Base-by-base conservation (phyloP, 2,113 vertebrate genomes). In the Tyto alba region DNA sequence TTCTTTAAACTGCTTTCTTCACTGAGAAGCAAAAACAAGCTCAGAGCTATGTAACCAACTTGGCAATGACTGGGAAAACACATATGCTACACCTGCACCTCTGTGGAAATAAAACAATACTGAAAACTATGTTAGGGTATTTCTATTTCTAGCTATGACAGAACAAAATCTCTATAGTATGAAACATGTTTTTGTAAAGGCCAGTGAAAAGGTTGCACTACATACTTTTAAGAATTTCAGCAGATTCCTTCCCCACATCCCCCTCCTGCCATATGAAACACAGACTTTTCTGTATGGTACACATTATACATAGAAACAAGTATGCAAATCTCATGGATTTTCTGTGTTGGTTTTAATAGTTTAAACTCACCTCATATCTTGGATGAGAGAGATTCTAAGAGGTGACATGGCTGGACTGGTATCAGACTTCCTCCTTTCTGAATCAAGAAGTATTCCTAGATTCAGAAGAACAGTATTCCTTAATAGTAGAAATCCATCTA, bases 371-470 rank as follows among this genome's bases (percentile, higher is more conserved):
- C 99, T 99, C 99, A 99, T 99, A 96, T 99, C 99, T 95, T 99
- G 99, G 88, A 99, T 98, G 40, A 99, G 98, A 38, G 99, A 99
- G 85, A 99, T 97, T 97, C 98, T 99, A 40, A 99, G 98, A 82
- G 99, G 99, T 22, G 99, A 98, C 99, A 99, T 98, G 67, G 98
- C 98, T 45, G 98, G 98, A 77, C 98, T 98, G 30, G 98, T 98
- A 84, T 99, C 99, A 67, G 99, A 99, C 93, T 99, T 99, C n/a
- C 99, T 98, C 93, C 99, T 99, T 94, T 99, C 99, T n/a, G 98
- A 97, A 96, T 99, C 99, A 71, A 99, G 98, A 95, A 99, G 98
- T 93, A 99, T 98, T 93, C 99, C 99, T 99, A 95, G 43, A 91
- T 90, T 48, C 74, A 94, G 52, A 90, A 94, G 32, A 48, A 80